Conservation (phyloP, 2,888 invertebrate species). For the Papilio demoleus region DNA sequence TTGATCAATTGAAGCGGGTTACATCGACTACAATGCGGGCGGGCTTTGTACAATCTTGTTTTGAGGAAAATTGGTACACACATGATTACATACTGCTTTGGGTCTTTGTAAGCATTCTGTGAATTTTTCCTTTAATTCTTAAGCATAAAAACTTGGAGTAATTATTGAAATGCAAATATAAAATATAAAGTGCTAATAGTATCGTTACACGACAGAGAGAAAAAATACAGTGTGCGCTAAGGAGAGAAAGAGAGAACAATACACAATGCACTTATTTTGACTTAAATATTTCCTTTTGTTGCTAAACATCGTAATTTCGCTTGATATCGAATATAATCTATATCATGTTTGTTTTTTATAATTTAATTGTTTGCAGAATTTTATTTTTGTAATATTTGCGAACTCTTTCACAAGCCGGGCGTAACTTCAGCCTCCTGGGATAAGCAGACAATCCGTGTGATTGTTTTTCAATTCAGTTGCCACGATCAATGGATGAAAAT, state of each 20-base stretch:
- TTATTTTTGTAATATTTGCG: not conserved
- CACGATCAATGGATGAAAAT: not conserved
- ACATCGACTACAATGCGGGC: constrained; percentile 14
- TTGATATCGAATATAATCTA: not conserved
- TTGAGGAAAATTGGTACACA: constrained; percentile 8
- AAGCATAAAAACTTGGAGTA: not conserved
- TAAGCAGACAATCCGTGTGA: constrained; percentile 13
- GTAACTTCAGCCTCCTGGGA: constrained; percentile 10
- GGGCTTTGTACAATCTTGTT: constrained; percentile 17
- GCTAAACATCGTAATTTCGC: not conserved
- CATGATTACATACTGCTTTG: constrained; percentile 4
- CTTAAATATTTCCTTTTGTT: too few species aligned
- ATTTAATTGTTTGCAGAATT: not conserved
- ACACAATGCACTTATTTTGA: too few species aligned
- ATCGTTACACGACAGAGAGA: not conserved
- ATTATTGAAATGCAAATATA: too few species aligned
- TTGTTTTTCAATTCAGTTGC: constrained; percentile 16
- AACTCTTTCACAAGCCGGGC: constrained; percentile 6
- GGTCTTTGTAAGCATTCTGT: not conserved
- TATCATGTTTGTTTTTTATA: not conserved
- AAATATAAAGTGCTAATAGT: too few species aligned
- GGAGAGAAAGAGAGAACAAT: not conserved
- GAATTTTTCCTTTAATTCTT: not conserved
- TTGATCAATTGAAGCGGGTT: constrained; percentile 22
- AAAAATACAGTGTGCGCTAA: not conserved